Conservation (phyloP, 2,888 invertebrate genomes). For the Zhengitettix transpicula region DNA sequence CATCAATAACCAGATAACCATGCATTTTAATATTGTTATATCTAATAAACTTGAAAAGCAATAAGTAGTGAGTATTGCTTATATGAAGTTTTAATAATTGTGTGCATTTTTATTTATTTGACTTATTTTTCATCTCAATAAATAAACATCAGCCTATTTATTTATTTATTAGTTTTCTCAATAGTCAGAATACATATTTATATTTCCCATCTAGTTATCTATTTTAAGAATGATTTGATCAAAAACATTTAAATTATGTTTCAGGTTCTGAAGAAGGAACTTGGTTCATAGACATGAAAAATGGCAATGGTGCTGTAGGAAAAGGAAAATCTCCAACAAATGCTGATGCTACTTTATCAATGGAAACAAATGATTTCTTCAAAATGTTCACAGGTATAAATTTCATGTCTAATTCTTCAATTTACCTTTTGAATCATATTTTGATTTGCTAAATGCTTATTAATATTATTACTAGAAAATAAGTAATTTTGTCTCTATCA, state of each 20-base stretch:
- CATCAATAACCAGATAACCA: too few relatives aligned
- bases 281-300: conserved; percentile 82
- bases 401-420: not conserved
- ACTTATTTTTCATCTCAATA: too few relatives aligned
- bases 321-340: conserved; percentile 51
- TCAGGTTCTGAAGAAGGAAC: conserved; percentile 48
- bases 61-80: too few relatives aligned
- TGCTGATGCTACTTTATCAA: conserved; percentile 70
- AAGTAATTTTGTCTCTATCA: conserved; percentile 13
- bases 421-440: not conserved
- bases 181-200: too few relatives aligned
- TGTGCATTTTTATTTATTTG: too few relatives aligned
- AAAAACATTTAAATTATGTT: conserved; percentile 8
- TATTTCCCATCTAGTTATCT: too few relatives aligned
- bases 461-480: not conserved
- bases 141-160: too few relatives aligned
- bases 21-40: too few relatives aligned
- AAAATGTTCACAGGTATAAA: conserved; percentile 56
- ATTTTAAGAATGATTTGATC: not conserved
- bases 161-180: too few relatives aligned
- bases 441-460: too few relatives aligned
- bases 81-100: too few relatives aligned
- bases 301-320: conserved; percentile 63
- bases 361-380: conserved; percentile 63
- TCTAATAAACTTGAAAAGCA: too few relatives aligned